Percentiles rank a stretch among this genome's conserved stretches.
These are phyloP conservation scores for Macrosiphum euphorbiae DNA, from an alignment of 2,888 invertebrate genomes.

Conservation along the genomic window DNA sequence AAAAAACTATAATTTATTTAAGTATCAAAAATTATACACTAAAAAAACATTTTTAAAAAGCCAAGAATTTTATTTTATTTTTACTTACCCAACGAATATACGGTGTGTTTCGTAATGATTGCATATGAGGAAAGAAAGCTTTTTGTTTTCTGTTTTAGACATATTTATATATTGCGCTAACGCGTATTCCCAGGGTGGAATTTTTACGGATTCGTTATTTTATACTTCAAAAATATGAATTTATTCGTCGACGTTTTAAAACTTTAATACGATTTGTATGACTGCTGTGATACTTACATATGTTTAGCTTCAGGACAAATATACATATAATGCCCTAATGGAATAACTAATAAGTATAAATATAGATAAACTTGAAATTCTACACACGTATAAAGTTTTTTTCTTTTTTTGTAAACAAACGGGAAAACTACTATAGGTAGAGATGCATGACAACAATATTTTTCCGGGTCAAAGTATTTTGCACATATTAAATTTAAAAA, in stretches of 20 bases:
- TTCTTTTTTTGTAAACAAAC: not conserved
- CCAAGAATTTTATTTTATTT: constrained; percentile 12
- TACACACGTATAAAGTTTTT: not conserved
- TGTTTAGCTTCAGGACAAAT: not conserved
- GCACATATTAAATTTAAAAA: not conserved
- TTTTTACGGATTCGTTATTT: not conserved
- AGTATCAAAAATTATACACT: not conserved
- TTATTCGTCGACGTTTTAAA: constrained; percentile 22
- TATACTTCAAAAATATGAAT: constrained; percentile 2
- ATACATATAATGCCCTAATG: not conserved
- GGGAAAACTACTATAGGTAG: not conserved
- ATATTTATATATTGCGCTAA: not conserved
- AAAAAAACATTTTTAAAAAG: no score
- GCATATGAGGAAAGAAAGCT: constrained; percentile 3
- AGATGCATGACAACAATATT: not conserved
- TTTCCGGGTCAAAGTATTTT: not conserved
- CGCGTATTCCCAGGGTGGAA: not conserved
- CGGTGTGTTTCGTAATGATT: not conserved
- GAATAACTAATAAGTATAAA: not conserved
- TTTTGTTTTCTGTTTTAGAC: constrained; percentile 28
- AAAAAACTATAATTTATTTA: not conserved
- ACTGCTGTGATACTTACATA: not conserved
- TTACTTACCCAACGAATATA: not conserved
- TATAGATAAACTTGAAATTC: not conserved
- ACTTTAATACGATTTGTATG: not conserved